phyloP scores from a whole-genome alignment of 2,113 vertebrate genomes.

The Prionailurus viverrinus region DNA sequence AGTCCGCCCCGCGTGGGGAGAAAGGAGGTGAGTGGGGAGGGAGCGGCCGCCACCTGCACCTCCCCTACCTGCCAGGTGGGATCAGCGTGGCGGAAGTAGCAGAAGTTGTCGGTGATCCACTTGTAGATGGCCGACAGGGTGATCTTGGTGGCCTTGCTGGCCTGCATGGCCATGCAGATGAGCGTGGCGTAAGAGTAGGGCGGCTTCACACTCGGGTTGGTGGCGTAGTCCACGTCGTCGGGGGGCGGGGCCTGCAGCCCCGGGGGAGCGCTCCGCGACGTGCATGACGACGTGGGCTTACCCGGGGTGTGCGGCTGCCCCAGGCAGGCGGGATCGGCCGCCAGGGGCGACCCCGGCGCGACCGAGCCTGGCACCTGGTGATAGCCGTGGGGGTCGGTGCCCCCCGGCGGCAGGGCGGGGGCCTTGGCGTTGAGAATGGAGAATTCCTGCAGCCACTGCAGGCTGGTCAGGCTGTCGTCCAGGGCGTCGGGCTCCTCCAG shows the following conservation, averaged over 20 bases:
- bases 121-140: slow-evolving; percentile 97
- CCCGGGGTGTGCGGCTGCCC: slow-evolving; percentile 93
- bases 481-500: slow-evolving; percentile 85
- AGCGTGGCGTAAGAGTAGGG: slow-evolving; percentile 97
- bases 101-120: slow-evolving; percentile 99
- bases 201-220: slow-evolving; percentile 92
- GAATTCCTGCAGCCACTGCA: slow-evolving; percentile 98
- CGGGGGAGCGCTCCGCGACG: slow-evolving; percentile 86
- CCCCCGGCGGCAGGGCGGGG: slow-evolving; percentile 82
- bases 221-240: slow-evolving; percentile 95
- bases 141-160: slow-evolving; percentile 95
- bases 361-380: slow-evolving; percentile 86
- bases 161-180: slow-evolving; percentile 99
- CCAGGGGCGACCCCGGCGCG: slow-evolving; percentile 92
- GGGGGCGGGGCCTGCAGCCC: slow-evolving; percentile 89
- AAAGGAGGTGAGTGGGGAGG: not conserved
- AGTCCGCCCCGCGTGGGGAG: not conserved
- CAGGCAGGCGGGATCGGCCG: slow-evolving; percentile 93
- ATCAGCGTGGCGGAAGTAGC: slow-evolving; percentile 96
- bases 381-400: slow-evolving; percentile 87
- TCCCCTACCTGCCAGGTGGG: slow-evolving; percentile 96
- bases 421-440: slow-evolving; percentile 90
- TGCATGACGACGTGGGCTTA: slow-evolving; percentile 93
- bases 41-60: not conserved
- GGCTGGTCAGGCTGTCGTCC: slow-evolving; percentile 97